Evolutionary conservation across 2,888 invertebrate genomes (phyloP).

Genomic region (Melangyna quadrimaculata): DNA sequence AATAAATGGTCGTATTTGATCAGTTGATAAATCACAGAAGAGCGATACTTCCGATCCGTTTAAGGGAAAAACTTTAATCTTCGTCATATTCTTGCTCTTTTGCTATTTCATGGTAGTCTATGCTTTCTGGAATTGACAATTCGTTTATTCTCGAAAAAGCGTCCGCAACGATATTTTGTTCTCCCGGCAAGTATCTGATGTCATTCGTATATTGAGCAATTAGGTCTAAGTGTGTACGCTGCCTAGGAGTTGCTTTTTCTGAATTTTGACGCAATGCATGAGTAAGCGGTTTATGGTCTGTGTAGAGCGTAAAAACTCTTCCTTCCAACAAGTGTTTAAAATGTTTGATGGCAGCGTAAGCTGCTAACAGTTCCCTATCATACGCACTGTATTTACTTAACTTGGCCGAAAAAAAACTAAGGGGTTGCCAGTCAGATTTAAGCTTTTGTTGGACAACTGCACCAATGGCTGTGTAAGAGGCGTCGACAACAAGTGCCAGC

Average conservation of each 20-base stretch:
- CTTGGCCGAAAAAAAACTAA: conserved; percentile 5
- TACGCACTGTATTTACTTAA: conserved; percentile 28
- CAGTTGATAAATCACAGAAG: background rate
- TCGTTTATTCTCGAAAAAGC: background rate
- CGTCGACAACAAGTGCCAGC: background rate
- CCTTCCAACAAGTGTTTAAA: conserved; percentile 32
- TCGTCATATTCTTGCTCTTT: background rate
- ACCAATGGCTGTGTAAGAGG: background rate
- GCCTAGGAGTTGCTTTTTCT: conserved; percentile 25
- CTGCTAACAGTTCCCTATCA: conserved; percentile 25
- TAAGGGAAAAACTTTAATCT: background rate
- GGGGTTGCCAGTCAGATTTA: background rate
- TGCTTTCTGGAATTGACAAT: background rate
- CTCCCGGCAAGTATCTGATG: conserved; percentile 1
- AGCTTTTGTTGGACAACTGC: conserved; percentile 8
- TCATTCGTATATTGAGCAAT: conserved; percentile 12
- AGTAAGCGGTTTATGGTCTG: conserved; percentile 27
- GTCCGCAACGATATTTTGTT: conserved; percentile 22
- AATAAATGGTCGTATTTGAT: background rate
- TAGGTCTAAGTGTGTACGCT: background rate
- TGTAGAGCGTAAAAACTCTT: conserved; percentile 12
- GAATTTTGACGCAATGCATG: background rate
- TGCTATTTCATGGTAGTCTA: background rate
- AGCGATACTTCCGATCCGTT: background rate
- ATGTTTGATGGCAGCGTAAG: background rate